Base-by-base conservation (phyloP, 2,888 invertebrate species). In the Chrysotoxum bicinctum region DNA sequence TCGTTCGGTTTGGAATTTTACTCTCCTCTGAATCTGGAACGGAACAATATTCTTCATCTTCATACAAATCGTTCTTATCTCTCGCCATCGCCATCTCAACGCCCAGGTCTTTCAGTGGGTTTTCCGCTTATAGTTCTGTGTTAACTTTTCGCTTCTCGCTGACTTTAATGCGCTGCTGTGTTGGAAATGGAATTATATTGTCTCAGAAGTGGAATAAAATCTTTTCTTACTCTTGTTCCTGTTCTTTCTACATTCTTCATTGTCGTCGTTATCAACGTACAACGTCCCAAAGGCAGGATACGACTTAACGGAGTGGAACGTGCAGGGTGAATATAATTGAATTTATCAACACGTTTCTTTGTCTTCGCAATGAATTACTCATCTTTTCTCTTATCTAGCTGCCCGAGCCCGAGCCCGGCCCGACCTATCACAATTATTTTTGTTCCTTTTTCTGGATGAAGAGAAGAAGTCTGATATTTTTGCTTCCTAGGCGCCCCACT, bases 291-390 rank as follows among this genome's bases (percentile, higher is more conserved):
- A 69, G 81, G 81, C 85, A 35, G 76, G 76, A 80, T 84, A 76
- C 68, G 68, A 48, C 32, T 35, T 35, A 58, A 21, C 35, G 21
- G 10, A 48, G 66, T 66, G 50, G 69, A 62, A 43, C 30, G 64
- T 30, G 48, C 35, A 35, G 56, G 56, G 56, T 70, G 73, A 85
- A 77, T 62, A 85, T 85, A 85, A 85, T 85, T 85, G 85, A 85
- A 85, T 85, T 85, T 85, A 85, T 85, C 85, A 85, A 85, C 85
- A 85, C 85, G 81, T 85, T 81, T 73, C 81, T 81, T 85, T 85
- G 85, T 81, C 85, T 85, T 85, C 81, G 76, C 85, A 81, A 85
- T 81, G 81, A 85, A 85, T 85, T 81, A 85, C 85, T 85, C 85
- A 85, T 85, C 76, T 85, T 85, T 50, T 50, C 66, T 54, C 60